Base-by-base conservation (phyloP, 1,140 invertebrate genomes). In the Papilio polyxenes region DNA sequence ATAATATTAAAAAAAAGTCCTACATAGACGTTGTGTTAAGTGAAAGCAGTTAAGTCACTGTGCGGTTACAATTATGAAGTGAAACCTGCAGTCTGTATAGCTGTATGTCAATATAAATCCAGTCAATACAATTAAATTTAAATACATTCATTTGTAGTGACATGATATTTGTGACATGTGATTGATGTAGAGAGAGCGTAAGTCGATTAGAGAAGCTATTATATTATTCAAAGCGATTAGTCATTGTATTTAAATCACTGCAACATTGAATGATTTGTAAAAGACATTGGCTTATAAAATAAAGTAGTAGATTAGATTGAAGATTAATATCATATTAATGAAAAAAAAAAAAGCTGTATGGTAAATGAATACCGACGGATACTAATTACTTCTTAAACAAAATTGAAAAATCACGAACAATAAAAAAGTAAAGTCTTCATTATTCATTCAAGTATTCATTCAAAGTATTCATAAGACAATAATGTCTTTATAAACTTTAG, bases 111-210 rank as follows among this genome's bases (percentile, higher is more conserved):
- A 40, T 72, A 72, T 37, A 40, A 15, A 37, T 37, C 4, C 23
- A 72, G 13, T 17, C 1, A 72, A 40, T 13, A 31, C 5, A 10
- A 23, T 62, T 23, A 23, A 62, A 62, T 62, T 6, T 62, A 23
- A 62, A 62, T n/a, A 20, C 62, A 31, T 65, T 31, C 62, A 65
- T 10, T 31, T 65, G 10, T 23, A 62, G 20, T 65, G 62, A 31
- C 62, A 31, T 65, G 62, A 65, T 65, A 31, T 65, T 65, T 65
- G 23, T 23, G 62, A 65, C 62, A 23, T 31, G 2, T 65, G 62
- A 65, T 65, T 65, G 62, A 65, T 65, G 62, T 23, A 20, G 62
- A 65, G 62, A 65, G 62, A 65, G 62, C 20, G 62, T 23, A 65
- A 65, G 31, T 65, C 62, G 62, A 65, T 65, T 65, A 23, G 59